phyloP scores from a whole-genome alignment of 2,888 invertebrate species.

The Agrilus cyanescens region DNA sequence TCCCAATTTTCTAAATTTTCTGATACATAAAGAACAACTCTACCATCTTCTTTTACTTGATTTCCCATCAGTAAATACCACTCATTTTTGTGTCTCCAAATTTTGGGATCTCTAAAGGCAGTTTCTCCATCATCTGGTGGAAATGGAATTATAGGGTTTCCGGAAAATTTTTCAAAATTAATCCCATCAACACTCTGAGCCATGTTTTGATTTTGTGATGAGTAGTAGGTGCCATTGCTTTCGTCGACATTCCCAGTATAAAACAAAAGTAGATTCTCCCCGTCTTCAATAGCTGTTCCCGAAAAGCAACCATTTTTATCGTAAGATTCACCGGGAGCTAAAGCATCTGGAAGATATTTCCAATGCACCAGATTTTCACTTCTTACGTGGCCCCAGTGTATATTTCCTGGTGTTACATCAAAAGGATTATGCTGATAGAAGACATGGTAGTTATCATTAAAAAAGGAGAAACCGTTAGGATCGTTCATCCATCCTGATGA shows the following conservation, averaged over 20 bases:
- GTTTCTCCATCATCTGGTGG: constrained; percentile 29
- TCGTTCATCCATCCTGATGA: constrained; percentile 42
- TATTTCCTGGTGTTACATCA: constrained; percentile 27
- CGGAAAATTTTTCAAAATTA: constrained; percentile 28
- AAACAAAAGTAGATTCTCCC: constrained; percentile 28
- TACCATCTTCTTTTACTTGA: constrained; percentile 25
- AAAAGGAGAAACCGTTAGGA: constrained; percentile 41
- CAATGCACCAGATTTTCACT: constrained; percentile 39
- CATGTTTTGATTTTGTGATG: constrained; percentile 22
- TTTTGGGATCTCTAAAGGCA: constrained; percentile 40
- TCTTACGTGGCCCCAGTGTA: constrained; percentile 42
- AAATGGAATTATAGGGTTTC: constrained; percentile 26
- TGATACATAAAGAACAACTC: constrained; percentile 12
- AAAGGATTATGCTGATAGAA: constrained; percentile 41
- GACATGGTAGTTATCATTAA: constrained; percentile 35
- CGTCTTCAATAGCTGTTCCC: constrained; percentile 37
- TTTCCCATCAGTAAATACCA: constrained; percentile 37
- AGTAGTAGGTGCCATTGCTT: constrained; percentile 6
- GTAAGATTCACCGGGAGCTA: constrained; percentile 33
- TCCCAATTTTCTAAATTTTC: not conserved
- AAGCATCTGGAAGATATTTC: constrained; percentile 37
- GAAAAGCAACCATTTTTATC: constrained; percentile 38
- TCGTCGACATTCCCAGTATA: constrained; percentile 34
- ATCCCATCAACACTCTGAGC: constrained; percentile 30
- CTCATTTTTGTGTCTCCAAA: constrained; percentile 33